Base-by-base conservation (phyloP, 2,113 vertebrate species). In the Phalacrocorax aristotelis region DNA sequence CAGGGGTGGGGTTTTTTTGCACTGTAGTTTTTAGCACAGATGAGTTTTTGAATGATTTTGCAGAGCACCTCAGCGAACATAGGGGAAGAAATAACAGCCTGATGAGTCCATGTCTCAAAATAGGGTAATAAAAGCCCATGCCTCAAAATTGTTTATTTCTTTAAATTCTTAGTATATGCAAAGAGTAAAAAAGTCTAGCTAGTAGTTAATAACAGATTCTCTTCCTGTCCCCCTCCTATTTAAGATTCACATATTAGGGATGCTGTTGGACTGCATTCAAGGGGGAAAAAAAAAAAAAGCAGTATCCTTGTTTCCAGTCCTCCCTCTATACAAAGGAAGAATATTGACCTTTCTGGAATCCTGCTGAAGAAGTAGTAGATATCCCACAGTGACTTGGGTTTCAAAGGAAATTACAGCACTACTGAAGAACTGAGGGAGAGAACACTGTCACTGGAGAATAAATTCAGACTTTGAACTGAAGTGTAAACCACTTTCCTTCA, bases 341-440 rank as follows among this genome's bases (percentile, higher is more conserved):
- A 25, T 40, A 83, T 13, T 8, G 14, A 36, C 30, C 36, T 66
- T 81, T 87, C 77, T 89, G 3, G 0, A 74, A 77, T 42, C 30
- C 48, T 91, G 87, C 32, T 77, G 77, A 91, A 96, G 71, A 20
- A 83, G 48, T 29, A 83, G 78, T 48, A 80, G 71, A 80, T n/a
- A 95, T 74, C 76, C 58, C 60, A 81, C 46, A 66, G 30, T 58
- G 60, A 79, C 46, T n/a, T 60, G 42, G 20, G 44, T 93, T 94
- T 94, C 83, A 93, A 52, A 93, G 77, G 84, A 95, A 89, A 94
- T 84, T 84, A 91, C 60, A 89, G 57, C 27, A 93, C 18, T 86
- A n/a, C 17, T 38, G n/a, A 78, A 62, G n/a, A 84, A 76, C 68
- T 89, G 65, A 57, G 51, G 62, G 55, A 69, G 36, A 89, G 51